Percentiles rank a stretch among this genome's conserved stretches.
These are phyloP conservation scores for Peromyscus maniculatus DNA, from an alignment of 2,113 vertebrate genomes.

Conservation along the genomic window DNA sequence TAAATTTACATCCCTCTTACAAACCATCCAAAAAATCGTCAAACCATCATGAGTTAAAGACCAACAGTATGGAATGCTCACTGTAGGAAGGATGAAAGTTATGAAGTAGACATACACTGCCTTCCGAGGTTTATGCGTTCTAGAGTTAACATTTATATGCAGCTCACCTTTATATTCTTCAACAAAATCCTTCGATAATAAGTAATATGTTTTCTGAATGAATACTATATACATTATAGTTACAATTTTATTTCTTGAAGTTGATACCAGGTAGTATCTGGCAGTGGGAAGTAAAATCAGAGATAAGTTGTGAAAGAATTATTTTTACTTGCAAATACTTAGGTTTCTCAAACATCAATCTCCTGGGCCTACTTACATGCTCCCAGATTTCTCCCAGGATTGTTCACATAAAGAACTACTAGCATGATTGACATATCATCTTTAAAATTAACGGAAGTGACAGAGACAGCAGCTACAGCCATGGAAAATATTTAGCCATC, in stretches of 20 bases:
- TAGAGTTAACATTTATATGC: not conserved
- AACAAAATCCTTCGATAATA: not conserved
- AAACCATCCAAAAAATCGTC: not conserved
- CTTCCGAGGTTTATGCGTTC: not conserved
- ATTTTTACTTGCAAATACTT: not conserved
- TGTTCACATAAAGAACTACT: not conserved
- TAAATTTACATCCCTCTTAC: not conserved
- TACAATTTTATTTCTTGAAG: not conserved
- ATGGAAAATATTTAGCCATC: not conserved
- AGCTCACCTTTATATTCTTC: not conserved
- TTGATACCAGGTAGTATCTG: not conserved
- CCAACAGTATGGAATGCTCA: not conserved
- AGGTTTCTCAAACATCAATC: constrained; percentile 23
- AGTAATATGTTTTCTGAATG: not conserved
- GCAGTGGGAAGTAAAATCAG: not conserved
- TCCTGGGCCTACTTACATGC: not conserved
- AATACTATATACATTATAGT: not conserved
- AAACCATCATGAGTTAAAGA: not conserved
- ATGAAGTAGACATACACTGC: not conserved
- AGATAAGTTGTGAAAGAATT: not conserved
- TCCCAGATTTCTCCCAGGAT: not conserved
- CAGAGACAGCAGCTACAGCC: not conserved
- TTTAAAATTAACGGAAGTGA: not conserved
- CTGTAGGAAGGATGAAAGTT: not conserved
- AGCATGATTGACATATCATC: not conserved